A percentile compares a stretch with the other conserved stretches of the same genome.
Evolutionary conservation across 2,113 vertebrate genomes (phyloP).

Genomic region (Pachyramphus minor): DNA sequence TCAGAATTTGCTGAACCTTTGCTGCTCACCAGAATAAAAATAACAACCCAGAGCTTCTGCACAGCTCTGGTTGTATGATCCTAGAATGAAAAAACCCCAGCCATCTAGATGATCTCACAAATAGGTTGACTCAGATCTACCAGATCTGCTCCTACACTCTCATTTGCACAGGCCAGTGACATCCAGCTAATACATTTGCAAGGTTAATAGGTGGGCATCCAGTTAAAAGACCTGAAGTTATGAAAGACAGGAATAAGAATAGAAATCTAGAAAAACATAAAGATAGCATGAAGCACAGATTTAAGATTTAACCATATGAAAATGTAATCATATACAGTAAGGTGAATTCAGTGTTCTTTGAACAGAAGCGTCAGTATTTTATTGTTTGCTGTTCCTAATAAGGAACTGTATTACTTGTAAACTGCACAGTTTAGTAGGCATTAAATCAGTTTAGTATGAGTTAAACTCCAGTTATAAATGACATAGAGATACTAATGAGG

Average conservation of each 20-base stretch:
- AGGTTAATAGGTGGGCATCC: background rate
- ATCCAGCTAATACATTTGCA: background rate
- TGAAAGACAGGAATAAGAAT: background rate
- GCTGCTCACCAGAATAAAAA: background rate
- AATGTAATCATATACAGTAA: background rate
- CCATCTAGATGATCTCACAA: background rate
- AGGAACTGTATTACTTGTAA: background rate
- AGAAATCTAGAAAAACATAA: background rate
- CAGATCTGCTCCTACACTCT: background rate
- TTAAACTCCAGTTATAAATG: background rate
- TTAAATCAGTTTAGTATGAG: background rate
- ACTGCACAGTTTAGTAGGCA: background rate
- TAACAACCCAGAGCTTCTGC: background rate
- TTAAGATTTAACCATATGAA: background rate
- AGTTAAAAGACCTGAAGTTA: background rate
- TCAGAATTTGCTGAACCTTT: background rate
- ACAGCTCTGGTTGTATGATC: background rate
- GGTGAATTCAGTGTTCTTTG: background rate
- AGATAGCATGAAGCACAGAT: background rate
- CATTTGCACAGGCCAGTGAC: background rate
- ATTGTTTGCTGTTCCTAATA: background rate
- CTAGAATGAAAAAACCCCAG: accelerated
- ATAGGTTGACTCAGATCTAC: background rate
- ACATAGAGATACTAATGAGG: background rate
- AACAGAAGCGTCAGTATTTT: background rate